Evolutionary conservation across 2,888 invertebrate genomes (phyloP).

Genomic region (Diachrysia chrysitis): DNA sequence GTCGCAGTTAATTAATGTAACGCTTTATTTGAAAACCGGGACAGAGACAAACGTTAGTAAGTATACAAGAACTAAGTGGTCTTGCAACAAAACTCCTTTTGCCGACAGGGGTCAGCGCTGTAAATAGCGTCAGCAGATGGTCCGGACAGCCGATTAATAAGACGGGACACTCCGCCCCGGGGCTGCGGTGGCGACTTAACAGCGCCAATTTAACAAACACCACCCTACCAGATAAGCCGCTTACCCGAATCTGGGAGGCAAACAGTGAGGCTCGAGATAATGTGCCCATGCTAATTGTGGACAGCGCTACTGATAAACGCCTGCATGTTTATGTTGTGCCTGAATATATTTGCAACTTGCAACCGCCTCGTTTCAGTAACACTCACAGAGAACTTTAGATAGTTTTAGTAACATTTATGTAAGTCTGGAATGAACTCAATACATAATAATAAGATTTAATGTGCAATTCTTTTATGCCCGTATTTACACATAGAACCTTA

Average conservation of each 20-base stretch:
- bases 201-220: slow-evolving; percentile 78
- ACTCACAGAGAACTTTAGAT: background rate
- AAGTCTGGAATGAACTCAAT: background rate
- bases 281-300: slow-evolving; percentile 69
- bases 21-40: slow-evolving; percentile 57
- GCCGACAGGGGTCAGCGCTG: slow-evolving; percentile 82
- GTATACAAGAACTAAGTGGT: slow-evolving; percentile 73
- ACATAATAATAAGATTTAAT: no score
- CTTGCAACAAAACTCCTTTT: slow-evolving; percentile 70
- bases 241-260: slow-evolving; percentile 76
- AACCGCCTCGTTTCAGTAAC: background rate
- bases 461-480: no score
- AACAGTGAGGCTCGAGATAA: slow-evolving; percentile 67
- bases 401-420: background rate
- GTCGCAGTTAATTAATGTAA: slow-evolving; percentile 55
- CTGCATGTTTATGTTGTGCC: slow-evolving; percentile 38
- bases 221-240: slow-evolving; percentile 77
- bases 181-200: slow-evolving; percentile 72
- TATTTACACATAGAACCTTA: background rate
- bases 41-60: slow-evolving; percentile 67
- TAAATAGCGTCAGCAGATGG: slow-evolving; percentile 84
- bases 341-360: slow-evolving; percentile 15
- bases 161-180: slow-evolving; percentile 80
- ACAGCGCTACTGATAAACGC: slow-evolving; percentile 54
- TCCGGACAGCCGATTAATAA: slow-evolving; percentile 88